Base-by-base conservation (phyloP, 2,888 invertebrate genomes). In the Ganaspis brasiliensis region DNA sequence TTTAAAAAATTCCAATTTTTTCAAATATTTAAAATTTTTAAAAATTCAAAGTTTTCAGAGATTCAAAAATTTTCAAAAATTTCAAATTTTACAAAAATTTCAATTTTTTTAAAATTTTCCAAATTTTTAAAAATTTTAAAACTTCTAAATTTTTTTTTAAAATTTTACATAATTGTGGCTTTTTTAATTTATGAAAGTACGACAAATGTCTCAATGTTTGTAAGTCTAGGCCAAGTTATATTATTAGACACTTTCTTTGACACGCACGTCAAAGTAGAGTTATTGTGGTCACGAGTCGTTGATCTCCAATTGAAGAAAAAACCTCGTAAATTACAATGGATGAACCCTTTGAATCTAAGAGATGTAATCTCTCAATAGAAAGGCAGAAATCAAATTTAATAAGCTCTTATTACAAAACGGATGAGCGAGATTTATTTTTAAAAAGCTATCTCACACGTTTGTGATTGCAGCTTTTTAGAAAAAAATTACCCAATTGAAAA, bases 161-260 rank as follows among this genome's bases (percentile, higher is more conserved):
- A 31, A 31, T 31, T 31, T 31, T 6, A 31, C 3, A 31, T 31
- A n/a, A 14, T 8, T 31, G n/a, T 6, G 26, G 26, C n/a, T n/a
- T 26, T 24, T 26, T 26, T n/a, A 59, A 63, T 24, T 45, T 67
- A 67, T 67, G 45, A 67, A 67, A 67, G 45, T 45, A 45, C 8
- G 24, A 67, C 9, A 67, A 45, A n/a, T n/a, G 24, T 67, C 45
- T 45, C 24, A 67, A 67, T 45, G 45, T 67, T 40, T 45, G 76
- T 73, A 73, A 77, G 74, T 79, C 76, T 81, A 84, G 79, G 80
- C 81, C 79, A 84, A 79, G 82, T 75, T n/a, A n/a, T n/a, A 71
- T 73, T 79, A 82, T 19, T 55, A 81, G 82, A 81, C 79, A 85
- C 86, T 86, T 86, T 86, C 83, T 82, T 85, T 79, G 72, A 72